A percentile compares a stretch with the other conserved stretches of the same genome.
Conservation (phyloP, 2,888 invertebrate species). For the Phania funesta region DNA sequence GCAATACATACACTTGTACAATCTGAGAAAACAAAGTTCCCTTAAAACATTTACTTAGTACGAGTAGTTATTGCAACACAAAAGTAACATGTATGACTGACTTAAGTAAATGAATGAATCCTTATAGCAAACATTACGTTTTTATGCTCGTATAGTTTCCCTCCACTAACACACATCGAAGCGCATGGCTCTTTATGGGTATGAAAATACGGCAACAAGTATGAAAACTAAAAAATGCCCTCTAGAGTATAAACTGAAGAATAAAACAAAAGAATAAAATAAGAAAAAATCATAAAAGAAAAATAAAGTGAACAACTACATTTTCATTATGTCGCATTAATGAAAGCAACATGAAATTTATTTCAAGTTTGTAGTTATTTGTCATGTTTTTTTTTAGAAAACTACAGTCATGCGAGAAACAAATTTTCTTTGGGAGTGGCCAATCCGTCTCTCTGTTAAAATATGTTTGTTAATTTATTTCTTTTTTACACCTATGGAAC, state of each 20-base stretch:
- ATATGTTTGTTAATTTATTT: not conserved
- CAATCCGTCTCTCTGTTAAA: too few species aligned
- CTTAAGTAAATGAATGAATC: slow-evolving; percentile 32
- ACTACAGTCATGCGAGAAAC: not conserved
- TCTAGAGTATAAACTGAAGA: slow-evolving; percentile 36
- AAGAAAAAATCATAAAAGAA: slow-evolving; percentile 9
- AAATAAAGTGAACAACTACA: slow-evolving; percentile 33
- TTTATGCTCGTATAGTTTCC: not conserved
- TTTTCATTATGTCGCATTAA: slow-evolving; percentile 53
- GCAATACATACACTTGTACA: not conserved
- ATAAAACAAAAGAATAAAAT: not conserved
- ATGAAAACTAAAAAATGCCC: slow-evolving; percentile 45
- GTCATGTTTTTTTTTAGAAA: not conserved
- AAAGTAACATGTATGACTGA: slow-evolving; percentile 26
- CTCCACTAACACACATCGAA: not conserved
- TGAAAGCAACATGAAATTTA: slow-evolving; percentile 21
- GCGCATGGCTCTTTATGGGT: not conserved
- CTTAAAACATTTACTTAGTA: slow-evolving; percentile 38
- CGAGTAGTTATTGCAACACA: slow-evolving; percentile 29
- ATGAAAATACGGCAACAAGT: slow-evolving; percentile 54
- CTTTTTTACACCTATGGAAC: too few species aligned
- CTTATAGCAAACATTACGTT: slow-evolving; percentile 6
- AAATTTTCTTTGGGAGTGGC: not conserved
- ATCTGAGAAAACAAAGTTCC: slow-evolving; percentile 5
- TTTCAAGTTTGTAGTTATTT: slow-evolving; percentile 12